Percentiles rank a stretch among this genome's conserved stretches.
These are phyloP conservation scores for Muraenolepis orangiensis DNA, from an alignment of 2,797 vertebrate genomes.

Conservation along the genomic window DNA sequence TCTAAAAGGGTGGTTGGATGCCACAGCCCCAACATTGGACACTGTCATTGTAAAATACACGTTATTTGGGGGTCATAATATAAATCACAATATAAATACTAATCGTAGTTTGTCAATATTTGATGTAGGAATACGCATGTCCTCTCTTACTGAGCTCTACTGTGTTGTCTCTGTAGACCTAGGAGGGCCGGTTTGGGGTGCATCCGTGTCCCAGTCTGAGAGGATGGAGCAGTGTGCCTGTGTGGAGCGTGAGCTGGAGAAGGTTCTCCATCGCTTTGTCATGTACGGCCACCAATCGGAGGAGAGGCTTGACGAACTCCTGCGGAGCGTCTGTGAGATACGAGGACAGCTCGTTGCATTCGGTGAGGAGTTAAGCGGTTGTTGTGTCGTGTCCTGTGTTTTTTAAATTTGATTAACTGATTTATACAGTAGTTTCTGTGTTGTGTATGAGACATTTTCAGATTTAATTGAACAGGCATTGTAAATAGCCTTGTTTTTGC, in stretches of 20 bases:
- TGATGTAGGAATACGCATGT: not conserved
- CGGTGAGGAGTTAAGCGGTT: conserved; percentile 68
- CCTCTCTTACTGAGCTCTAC: not conserved
- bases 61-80: not conserved
- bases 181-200: conserved; percentile 18
- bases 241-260: conserved; percentile 89
- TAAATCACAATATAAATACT: not conserved
- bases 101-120: not conserved
- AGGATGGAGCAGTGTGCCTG: conserved; percentile 89
- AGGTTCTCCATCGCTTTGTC: conserved; percentile 88
- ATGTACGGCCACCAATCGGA: conserved; percentile 88
- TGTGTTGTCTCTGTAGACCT: not conserved
- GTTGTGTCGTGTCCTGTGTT: not conserved
- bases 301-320: conserved; percentile 85
- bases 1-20: not conserved
- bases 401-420: not conserved
- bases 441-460: too few relatives aligned
- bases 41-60: not conserved
- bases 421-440: too few relatives aligned
- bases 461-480: too few relatives aligned
- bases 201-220: conserved; percentile 53
- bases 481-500: not conserved
- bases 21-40: not conserved
- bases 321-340: conserved; percentile 82
- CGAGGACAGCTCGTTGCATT: conserved; percentile 81